Conservation (phyloP, 2,888 invertebrate species). For the Drosophila barbarae region DNA sequence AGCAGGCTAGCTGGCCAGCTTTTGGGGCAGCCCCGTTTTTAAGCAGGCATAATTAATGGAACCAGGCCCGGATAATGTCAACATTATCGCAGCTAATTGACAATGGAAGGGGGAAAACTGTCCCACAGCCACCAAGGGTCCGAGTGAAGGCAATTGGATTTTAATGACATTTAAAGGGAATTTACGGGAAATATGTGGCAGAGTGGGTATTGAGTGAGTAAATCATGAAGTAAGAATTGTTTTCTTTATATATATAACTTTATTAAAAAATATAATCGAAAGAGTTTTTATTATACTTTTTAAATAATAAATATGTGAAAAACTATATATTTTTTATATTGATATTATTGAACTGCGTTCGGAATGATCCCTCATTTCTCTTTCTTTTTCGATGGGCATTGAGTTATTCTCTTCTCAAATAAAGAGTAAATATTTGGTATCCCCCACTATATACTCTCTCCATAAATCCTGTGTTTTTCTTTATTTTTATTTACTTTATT, state of each 20-base stretch:
- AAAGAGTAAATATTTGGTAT: not conserved
- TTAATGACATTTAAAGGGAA: conserved; percentile 14
- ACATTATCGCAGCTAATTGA: conserved; percentile 43
- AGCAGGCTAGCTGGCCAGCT: not conserved
- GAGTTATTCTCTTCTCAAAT: not conserved
- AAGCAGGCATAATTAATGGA: conserved; percentile 41
- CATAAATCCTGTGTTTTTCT: not conserved
- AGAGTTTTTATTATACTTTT: too few relatives aligned
- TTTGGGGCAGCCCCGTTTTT: conserved; percentile 16
- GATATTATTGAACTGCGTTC: too few relatives aligned
- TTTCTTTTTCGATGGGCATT: too few relatives aligned
- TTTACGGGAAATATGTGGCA: not conserved
- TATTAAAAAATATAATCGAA: too few relatives aligned
- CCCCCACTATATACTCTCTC: not conserved
- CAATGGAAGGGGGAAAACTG: conserved; percentile 5
- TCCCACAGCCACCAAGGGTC: not conserved
- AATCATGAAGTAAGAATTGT: not conserved
- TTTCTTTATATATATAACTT: too few relatives aligned
- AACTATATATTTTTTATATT: too few relatives aligned
- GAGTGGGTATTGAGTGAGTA: too few relatives aligned
- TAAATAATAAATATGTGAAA: too few relatives aligned
- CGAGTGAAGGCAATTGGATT: not conserved
- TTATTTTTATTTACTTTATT: not conserved
- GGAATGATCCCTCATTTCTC: too few relatives aligned
- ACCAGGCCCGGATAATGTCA: conserved; percentile 35